Base-by-base conservation (phyloP, 2,888 invertebrate species). In the Polylopha cassiicola region DNA sequence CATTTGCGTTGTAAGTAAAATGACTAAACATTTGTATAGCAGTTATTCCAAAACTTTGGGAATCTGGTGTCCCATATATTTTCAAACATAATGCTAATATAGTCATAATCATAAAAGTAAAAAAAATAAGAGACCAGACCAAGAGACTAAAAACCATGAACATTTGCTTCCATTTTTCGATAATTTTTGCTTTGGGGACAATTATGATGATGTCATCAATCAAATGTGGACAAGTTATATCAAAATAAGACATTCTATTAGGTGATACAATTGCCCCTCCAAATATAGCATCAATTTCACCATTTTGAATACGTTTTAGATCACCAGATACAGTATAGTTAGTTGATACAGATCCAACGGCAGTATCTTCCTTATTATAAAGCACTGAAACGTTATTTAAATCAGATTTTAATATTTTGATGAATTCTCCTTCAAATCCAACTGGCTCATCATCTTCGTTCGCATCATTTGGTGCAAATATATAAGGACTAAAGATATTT, bases 131-230 rank as follows among this genome's bases (percentile, higher is more conserved):
- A 6, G 3, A 4, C 21, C 31, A 21, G 1, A 21, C 14, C 4
- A 21, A n/a, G 6, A 21, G 20, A 2, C 14, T 21, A 14, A 31
- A 31, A 4, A 31, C 2, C 21, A 21, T 31, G 14, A 21, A 21
- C 30, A 31, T 21, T 4, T 21, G 4, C 8, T 10, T 21, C 21
- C 30, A 31, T 31, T 31, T 31, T 14, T 31, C 14, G 5, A 31
- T 20, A 21, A 14, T 16, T 6, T 10, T 20, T 21, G 21, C 20
- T 14, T 21, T 31, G 13, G 31, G 31, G 5, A 31, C 21, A 3
- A 5, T 21, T 13, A 31, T 14, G 9, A 21, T 9, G 8, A 21
- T 9, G 8, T 31, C 21, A 4, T 31, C 31, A 8, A n/a, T 3
- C 4, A 21, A 6, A 14, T 21, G 30, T 9, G 31, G 31, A 7